Evolutionary conservation across 2,113 vertebrate genomes (phyloP).

Genomic region (Ptilonorhynchus violaceus): DNA sequence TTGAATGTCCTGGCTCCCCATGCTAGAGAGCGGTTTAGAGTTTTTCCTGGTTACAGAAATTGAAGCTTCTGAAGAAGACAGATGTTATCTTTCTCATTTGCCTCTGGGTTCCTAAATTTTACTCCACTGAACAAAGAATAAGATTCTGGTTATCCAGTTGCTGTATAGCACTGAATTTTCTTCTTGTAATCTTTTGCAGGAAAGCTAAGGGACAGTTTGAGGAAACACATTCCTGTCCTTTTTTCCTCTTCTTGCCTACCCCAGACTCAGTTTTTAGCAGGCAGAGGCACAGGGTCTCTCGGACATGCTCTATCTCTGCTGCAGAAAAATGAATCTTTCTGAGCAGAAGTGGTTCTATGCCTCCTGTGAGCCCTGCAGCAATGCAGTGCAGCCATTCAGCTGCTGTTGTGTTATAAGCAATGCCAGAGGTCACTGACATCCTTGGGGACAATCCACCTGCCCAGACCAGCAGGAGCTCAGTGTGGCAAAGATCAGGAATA

Average conservation of each 20-base stretch:
- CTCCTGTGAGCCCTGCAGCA: neutral
- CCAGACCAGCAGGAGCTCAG: neutral
- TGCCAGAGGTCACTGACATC: neutral
- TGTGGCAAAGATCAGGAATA: neutral
- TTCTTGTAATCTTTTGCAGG: neutral
- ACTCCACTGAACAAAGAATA: neutral
- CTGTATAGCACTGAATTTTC: neutral
- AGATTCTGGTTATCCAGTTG: neutral
- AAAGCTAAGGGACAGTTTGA: neutral
- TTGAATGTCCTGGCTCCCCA: neutral
- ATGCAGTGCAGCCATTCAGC: neutral
- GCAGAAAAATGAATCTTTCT: neutral
- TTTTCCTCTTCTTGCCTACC: neutral
- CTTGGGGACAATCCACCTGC: neutral
- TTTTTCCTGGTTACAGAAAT: neutral
- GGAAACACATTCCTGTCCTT: neutral
- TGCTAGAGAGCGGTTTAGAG: neutral
- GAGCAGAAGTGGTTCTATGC: neutral
- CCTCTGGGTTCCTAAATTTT: neutral
- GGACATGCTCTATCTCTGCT: neutral
- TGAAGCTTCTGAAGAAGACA: neutral
- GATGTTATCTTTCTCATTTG: neutral
- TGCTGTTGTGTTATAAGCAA: neutral
- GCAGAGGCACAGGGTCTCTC: accelerated
- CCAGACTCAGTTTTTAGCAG: neutral